phyloP scores from a whole-genome alignment of 2,797 vertebrate species.

The Poliocrania exsul region DNA sequence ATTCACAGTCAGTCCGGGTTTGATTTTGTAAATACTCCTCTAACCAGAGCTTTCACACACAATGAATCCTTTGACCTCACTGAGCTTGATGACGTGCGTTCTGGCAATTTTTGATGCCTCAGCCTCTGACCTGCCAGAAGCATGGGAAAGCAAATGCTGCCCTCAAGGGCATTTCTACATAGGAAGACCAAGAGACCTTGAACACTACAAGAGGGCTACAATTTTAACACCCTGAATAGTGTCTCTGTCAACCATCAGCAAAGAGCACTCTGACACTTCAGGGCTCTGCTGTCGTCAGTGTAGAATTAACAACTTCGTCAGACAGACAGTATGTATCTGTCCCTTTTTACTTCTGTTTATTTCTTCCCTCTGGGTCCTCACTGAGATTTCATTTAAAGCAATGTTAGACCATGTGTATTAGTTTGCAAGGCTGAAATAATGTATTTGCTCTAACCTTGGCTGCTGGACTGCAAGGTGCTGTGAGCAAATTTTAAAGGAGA shows the following conservation, averaged over 20 bases:
- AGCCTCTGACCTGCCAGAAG: neutral
- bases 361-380: neutral
- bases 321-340: neutral
- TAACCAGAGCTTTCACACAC: neutral
- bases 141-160: neutral
- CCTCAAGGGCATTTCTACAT: neutral
- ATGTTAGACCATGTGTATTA: neutral
- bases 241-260: neutral
- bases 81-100: neutral
- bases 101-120: neutral
- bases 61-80: constrained; percentile 50
- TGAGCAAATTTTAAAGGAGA: neutral
- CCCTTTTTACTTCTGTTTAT: neutral
- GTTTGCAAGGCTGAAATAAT: constrained; percentile 1
- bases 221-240: neutral
- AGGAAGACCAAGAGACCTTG: constrained; percentile 5
- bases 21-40: neutral
- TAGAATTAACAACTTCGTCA: neutral
- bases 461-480: neutral
- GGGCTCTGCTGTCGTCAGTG: neutral
- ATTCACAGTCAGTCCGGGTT: neutral
- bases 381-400: constrained; percentile 13
- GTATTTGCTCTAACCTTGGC: neutral
- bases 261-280: neutral
- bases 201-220: neutral